These are phyloP conservation scores for Hylomyscus alleni DNA, from an alignment of 2,797 vertebrate species.

Conservation along the genomic window DNA sequence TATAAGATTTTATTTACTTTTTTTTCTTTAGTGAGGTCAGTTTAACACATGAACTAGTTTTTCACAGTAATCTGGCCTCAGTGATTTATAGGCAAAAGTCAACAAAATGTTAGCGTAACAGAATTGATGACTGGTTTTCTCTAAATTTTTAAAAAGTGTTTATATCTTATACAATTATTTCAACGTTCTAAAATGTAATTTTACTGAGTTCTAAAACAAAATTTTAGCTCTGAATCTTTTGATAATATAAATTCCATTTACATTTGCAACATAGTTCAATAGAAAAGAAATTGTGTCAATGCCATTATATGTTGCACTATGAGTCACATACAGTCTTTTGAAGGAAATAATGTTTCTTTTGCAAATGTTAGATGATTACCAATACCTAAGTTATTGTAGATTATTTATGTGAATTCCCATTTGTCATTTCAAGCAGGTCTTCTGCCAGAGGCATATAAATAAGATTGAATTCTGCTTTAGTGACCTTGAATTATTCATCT, in stretches of 20 bases:
- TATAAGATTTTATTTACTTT: neutral
- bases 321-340: conserved; percentile 42
- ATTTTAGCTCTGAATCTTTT: conserved; percentile 32
- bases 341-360: conserved; percentile 45
- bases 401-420: conserved; percentile 28
- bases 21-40: neutral
- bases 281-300: conserved; percentile 58
- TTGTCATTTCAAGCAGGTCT: conserved; percentile 24
- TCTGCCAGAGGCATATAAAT: neutral
- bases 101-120: conserved; percentile 26
- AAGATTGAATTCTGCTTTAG: conserved; percentile 50
- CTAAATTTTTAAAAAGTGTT: conserved; percentile 10
- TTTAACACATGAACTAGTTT: neutral
- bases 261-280: conserved; percentile 11
- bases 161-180: conserved; percentile 46
- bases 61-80: neutral
- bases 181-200: conserved; percentile 13
- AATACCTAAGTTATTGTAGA: conserved; percentile 9
- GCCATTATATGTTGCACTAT: neutral
- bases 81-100: neutral
- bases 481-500: neutral
- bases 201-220: conserved; percentile 50
- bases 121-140: neutral
- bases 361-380: neutral
- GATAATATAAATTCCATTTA: conserved; percentile 27